Percentiles rank a stretch among this genome's conserved stretches.
phyloP scores from a whole-genome alignment of 2,797 vertebrate species.

The Chloroceryle amazona region DNA sequence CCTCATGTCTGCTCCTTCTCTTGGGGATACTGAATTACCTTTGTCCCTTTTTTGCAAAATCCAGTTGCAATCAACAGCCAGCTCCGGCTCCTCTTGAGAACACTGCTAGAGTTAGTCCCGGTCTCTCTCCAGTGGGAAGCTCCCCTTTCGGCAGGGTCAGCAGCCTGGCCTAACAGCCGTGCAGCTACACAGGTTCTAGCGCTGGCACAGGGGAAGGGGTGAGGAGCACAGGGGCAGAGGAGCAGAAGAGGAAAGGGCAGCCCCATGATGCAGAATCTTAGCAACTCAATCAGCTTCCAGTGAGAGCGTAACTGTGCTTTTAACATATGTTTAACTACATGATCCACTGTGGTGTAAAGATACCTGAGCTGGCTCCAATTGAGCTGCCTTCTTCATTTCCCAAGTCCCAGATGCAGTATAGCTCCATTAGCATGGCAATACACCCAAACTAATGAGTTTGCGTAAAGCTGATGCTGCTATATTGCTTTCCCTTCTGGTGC shows the following conservation, averaged over 20 bases:
- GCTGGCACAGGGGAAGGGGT: not conserved
- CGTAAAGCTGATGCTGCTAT: conserved; percentile 38
- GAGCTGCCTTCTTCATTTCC: not conserved
- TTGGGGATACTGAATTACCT: not conserved
- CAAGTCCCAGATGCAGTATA: not conserved
- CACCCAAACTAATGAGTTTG: conserved; percentile 29
- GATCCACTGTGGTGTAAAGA: not conserved
- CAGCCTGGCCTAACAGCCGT: accelerated
- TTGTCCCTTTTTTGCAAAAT: not conserved
- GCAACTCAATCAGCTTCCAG: not conserved
- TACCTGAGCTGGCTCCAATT: conserved; percentile 11
- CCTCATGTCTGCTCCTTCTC: not conserved
- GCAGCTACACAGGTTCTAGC: accelerated
- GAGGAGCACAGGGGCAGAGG: not conserved
- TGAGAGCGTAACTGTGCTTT: not conserved
- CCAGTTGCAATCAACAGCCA: not conserved
- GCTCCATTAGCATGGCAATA: conserved; percentile 40
- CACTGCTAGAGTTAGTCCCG: not conserved
- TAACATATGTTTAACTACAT: conserved; percentile 48
- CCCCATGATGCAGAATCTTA: not conserved
- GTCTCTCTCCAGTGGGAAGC: not conserved
- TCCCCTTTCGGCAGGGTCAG: not conserved
- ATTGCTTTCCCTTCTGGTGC: conserved; percentile 23
- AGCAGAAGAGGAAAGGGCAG: not conserved
- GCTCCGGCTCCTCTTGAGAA: not conserved